Conservation (phyloP, 2,888 invertebrate species). For the Amphipoea lucens region DNA sequence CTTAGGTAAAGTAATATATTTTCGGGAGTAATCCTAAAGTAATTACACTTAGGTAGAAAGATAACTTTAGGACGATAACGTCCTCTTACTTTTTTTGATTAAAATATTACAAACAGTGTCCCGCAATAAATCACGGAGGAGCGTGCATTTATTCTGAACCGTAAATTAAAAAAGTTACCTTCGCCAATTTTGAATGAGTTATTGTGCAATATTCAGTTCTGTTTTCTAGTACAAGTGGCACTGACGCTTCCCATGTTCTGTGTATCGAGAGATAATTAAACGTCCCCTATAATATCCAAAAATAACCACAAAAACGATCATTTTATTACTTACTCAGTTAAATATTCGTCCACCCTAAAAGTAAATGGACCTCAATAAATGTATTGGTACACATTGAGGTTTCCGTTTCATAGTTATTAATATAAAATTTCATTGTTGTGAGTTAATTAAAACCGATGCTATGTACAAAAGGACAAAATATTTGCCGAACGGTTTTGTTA, state of each 20-base stretch:
- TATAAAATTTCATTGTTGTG: slow-evolving; percentile 39
- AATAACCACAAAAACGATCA: slow-evolving; percentile 7
- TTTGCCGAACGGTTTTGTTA: slow-evolving; percentile 37
- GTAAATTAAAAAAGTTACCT: slow-evolving; percentile 89
- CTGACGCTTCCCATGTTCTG: slow-evolving; percentile 47
- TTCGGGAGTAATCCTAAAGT: slow-evolving; percentile 60
- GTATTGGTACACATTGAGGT: slow-evolving; percentile 27
- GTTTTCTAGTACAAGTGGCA: slow-evolving; percentile 71
- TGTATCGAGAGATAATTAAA: slow-evolving; percentile 41
- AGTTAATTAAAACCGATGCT: slow-evolving; percentile 40
- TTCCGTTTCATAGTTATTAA: slow-evolving; percentile 35
- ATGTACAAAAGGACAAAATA: slow-evolving; percentile 33
- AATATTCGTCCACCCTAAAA: slow-evolving; percentile 24
- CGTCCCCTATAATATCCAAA: slow-evolving; percentile 6
- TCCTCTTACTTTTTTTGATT: slow-evolving; percentile 71
- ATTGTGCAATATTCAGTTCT: slow-evolving; percentile 84
- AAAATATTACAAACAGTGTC: slow-evolving; percentile 78
- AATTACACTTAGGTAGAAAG: slow-evolving; percentile 65
- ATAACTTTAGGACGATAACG: slow-evolving; percentile 49
- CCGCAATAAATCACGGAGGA: slow-evolving; percentile 84
- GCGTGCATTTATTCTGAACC: slow-evolving; percentile 85
- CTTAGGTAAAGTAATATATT: slow-evolving; percentile 37
- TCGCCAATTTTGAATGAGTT: slow-evolving; percentile 87
- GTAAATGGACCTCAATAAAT: slow-evolving; percentile 34
- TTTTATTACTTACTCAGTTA: slow-evolving; percentile 1